Conservation (phyloP, 2,113 vertebrate species). For the Nesoenas mayeri region DNA sequence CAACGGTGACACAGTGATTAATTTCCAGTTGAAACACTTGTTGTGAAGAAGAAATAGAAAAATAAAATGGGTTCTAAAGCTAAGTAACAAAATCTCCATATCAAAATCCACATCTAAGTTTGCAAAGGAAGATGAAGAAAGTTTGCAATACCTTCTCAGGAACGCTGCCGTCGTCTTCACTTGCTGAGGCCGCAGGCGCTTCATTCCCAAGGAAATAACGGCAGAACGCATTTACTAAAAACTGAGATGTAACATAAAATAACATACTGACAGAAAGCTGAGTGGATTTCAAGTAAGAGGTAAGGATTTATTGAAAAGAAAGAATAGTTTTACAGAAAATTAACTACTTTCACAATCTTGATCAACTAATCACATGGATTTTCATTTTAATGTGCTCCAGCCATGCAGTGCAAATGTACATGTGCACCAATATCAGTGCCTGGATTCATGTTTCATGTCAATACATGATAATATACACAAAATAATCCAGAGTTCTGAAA, state of each 20-base stretch:
- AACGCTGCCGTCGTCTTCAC: rapidly evolving
- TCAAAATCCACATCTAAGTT: background rate
- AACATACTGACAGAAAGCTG: background rate
- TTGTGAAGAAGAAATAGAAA: background rate
- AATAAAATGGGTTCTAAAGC: background rate
- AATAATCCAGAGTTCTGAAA: background rate
- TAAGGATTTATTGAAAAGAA: background rate
- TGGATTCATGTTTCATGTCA: rapidly evolving
- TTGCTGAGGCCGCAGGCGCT: background rate
- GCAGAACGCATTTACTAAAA: background rate
- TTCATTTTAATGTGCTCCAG: background rate
- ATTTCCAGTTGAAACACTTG: background rate
- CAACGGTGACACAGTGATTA: background rate
- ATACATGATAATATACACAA: rapidly evolving
- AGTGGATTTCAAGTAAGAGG: background rate
- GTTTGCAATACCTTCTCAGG: background rate
- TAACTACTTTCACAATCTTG: background rate
- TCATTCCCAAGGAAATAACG: background rate
- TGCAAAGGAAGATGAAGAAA: background rate
- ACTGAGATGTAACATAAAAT: background rate
- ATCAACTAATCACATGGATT: background rate
- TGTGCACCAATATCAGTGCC: background rate
- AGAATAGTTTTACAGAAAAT: background rate
- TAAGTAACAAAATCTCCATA: background rate
- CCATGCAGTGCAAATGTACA: background rate